These are phyloP conservation scores for Xylota segnis DNA, from an alignment of 2,888 invertebrate genomes.

Conservation along the genomic window DNA sequence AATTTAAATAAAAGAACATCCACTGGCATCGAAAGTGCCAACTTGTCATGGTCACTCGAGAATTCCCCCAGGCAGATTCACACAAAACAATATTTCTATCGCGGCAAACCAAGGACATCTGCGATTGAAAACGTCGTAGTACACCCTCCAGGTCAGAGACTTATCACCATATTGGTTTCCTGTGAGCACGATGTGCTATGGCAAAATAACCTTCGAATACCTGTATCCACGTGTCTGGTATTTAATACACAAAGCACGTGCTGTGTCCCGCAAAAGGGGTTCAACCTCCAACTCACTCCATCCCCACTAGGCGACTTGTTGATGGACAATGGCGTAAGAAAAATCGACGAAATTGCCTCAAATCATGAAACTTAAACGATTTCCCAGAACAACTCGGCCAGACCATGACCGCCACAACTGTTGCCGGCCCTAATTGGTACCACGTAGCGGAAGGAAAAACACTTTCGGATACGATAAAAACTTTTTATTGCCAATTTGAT, in stretches of 20 bases:
- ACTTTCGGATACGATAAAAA: constrained; percentile 48
- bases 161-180: not conserved
- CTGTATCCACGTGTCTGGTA: not conserved
- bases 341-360: constrained; percentile 38
- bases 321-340: constrained; percentile 33
- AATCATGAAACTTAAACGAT: constrained; percentile 48
- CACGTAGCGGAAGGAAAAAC: constrained; percentile 45
- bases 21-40: not conserved
- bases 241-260: constrained; percentile 42
- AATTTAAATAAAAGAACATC: not conserved
- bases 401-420: constrained; percentile 22
- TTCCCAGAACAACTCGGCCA: not conserved
- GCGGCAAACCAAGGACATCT: not conserved
- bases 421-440: constrained; percentile 47
- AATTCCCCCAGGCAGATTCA: not conserved
- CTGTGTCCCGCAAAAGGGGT: constrained; percentile 13
- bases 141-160: not conserved
- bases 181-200: not conserved
- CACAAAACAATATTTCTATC: not conserved
- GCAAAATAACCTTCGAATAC: constrained; percentile 2
- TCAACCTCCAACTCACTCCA: constrained; percentile 1
- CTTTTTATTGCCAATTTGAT: constrained; percentile 57
- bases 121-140: not conserved
- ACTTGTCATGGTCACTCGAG: not conserved
- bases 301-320: constrained; percentile 24